Percentiles rank a stretch among this genome's conserved stretches.
phyloP scores from a whole-genome alignment of 2,113 vertebrate genomes.

The Gambusia holbrooki region DNA sequence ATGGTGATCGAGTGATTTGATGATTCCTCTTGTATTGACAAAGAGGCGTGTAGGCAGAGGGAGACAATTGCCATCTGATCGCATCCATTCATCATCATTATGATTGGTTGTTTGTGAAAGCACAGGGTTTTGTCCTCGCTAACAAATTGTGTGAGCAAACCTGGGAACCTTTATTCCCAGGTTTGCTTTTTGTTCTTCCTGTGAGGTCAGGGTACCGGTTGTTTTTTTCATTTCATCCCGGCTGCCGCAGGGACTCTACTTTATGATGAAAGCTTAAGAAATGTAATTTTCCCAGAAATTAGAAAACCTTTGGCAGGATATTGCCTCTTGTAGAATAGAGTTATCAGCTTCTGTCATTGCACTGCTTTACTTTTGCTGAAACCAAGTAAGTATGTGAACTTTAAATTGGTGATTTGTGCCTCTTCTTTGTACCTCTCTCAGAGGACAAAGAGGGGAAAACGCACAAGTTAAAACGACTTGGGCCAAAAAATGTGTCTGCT shows the following conservation, averaged over 20 bases:
- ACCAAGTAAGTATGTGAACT: not conserved
- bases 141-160: not conserved
- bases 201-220: not conserved
- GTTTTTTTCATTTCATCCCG: not conserved
- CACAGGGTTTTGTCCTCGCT: not conserved
- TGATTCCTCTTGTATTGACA: constrained; percentile 63
- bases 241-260: not conserved
- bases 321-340: not conserved
- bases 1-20: constrained; percentile 48
- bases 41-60: constrained; percentile 36
- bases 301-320: not conserved
- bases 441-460: not conserved
- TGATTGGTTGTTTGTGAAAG: constrained; percentile 28
- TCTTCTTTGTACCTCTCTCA: not conserved
- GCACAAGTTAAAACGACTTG: not conserved
- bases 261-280: not conserved
- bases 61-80: constrained; percentile 51
- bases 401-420: not conserved
- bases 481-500: not conserved
- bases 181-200: not conserved
- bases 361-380: not conserved
- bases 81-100: constrained; percentile 64
- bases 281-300: not conserved
- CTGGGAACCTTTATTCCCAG: constrained; percentile 5
- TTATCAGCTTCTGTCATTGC: not conserved